Base-by-base conservation (phyloP, 1,140 invertebrate genomes). In the Doryteuthis pealeii region DNA sequence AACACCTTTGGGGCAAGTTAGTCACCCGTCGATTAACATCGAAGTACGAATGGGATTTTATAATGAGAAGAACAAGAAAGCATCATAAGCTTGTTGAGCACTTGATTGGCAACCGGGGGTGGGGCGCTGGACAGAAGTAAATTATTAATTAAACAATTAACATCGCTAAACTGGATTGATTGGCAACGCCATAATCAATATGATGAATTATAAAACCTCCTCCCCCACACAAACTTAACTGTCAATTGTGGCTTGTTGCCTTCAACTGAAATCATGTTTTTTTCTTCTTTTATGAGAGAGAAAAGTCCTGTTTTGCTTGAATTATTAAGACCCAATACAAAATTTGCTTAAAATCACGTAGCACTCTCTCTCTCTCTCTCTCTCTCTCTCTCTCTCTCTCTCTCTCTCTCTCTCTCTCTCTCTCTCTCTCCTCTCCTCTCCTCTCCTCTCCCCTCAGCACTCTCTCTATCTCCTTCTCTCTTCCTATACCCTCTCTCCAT, bases 361-460 rank as follows among this genome's bases (percentile, higher is more conserved):
- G 6, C 54, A 15, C 22, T 12, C 45, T 15, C 22, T 22, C 45
- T 15, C 45, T 22, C 45, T 49, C 45, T 49, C 45, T 22, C 22
- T 49, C 45, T 49, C 45, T 49, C 45, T 49, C 45, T 49, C 45
- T 49, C 45, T 49, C 45, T 49, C 45, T 49, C 45, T 49, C 45
- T 49, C 45, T 49, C 45, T 49, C 45, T 49, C 45, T 49, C 45
- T 49, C 45, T 49, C 45, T 49, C 45, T 49, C 45, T 49, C 45
- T 49, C 45, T 49, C 45, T 49, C 45, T 49, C 45, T 49, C 18
- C n/a, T n/a, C n/a, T n/a, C n/a, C n/a, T n/a, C n/a, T n/a, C n/a
- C n/a, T n/a, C n/a, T n/a, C n/a, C n/a, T n/a, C n/a, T n/a, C n/a
- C n/a, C n/a, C n/a, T n/a, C n/a, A n/a, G n/a, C n/a, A n/a, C n/a